Conservation (phyloP, 2,113 vertebrate genomes). For the Cervus canadensis region DNA sequence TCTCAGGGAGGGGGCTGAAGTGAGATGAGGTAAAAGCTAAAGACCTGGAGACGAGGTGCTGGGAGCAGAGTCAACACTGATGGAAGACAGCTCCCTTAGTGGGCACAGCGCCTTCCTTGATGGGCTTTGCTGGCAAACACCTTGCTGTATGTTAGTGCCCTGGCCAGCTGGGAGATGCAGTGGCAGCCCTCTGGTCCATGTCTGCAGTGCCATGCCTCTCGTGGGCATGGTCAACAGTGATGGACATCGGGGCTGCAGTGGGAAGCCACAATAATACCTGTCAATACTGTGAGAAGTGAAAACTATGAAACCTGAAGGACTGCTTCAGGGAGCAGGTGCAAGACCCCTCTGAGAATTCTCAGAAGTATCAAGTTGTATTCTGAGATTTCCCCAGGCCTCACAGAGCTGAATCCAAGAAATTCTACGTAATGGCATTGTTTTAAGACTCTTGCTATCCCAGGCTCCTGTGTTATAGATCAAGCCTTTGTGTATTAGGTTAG, state of each 20-base stretch:
- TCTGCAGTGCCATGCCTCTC: background rate
- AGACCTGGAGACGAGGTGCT: background rate
- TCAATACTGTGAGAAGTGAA: background rate
- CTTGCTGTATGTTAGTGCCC: background rate
- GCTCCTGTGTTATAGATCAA: background rate
- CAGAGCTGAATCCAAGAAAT: background rate
- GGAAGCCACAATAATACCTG: background rate
- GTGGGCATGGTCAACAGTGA: background rate
- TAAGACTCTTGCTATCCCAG: background rate
- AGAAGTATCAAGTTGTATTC: background rate
- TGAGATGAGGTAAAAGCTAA: background rate
- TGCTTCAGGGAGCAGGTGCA: background rate
- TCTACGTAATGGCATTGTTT: background rate
- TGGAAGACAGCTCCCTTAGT: background rate
- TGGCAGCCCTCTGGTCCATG: background rate
- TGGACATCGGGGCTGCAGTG: background rate
- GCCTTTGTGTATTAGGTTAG: background rate
- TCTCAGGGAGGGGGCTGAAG: background rate
- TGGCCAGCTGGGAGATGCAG: background rate
- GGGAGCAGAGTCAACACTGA: background rate
- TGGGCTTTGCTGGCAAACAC: background rate
- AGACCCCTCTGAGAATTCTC: background rate
- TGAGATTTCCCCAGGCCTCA: background rate
- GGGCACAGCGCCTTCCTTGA: background rate
- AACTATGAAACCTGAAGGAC: background rate